Evolutionary conservation across 2,888 invertebrate species (phyloP), one percentile per base, ranked within the genome.

Genomic region (Hololepta plana): DNA sequence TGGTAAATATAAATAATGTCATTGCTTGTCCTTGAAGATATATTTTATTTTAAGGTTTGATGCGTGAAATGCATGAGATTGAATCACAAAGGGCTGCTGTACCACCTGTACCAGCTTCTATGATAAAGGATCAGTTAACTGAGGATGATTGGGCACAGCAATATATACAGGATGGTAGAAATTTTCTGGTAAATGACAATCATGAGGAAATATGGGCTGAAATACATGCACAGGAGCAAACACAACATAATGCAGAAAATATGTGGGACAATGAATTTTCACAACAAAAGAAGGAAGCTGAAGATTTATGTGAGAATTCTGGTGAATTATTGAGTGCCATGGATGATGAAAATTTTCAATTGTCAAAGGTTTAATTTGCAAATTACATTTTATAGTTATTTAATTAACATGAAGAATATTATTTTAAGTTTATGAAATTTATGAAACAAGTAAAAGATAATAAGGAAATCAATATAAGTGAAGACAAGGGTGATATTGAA

Each of bases 1-100:
- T 42, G 65, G 53, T 52, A 42, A 23, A 28, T 24, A n/a, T 28
- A 20, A 14, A 20, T 29, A n/a, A n/a, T 17, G n/a, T 17, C 17
- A 17, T 17, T 17, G 17, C 7, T 17, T 7, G 7, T 17, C n/a
- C 17, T 17, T 17, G 17, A 17, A 7, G n/a, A n/a, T n/a, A n/a
- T n/a, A n/a, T n/a, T n/a, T n/a, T n/a, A n/a, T n/a, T n/a, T n/a
- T n/a, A n/a, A 54, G 55, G 52, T 44, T 42, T 55, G 27, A 51
- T 93, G 29, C 72, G 82, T 40, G 88, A 85, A 55, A 79, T 93
- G 67, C 71, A 82, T 32, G 74, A 80, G 45, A 70, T 80, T 12
- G 74, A 73, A 48, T 59, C 59, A 22, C 59, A 54, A 37, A 47
- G 55, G 34, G 52, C 55, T 33, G 45, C 48, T 19, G 39, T 60